These are phyloP conservation scores for Triplophysa bombifrons DNA, from an alignment of 2,797 vertebrate genomes.

Conservation along the genomic window DNA sequence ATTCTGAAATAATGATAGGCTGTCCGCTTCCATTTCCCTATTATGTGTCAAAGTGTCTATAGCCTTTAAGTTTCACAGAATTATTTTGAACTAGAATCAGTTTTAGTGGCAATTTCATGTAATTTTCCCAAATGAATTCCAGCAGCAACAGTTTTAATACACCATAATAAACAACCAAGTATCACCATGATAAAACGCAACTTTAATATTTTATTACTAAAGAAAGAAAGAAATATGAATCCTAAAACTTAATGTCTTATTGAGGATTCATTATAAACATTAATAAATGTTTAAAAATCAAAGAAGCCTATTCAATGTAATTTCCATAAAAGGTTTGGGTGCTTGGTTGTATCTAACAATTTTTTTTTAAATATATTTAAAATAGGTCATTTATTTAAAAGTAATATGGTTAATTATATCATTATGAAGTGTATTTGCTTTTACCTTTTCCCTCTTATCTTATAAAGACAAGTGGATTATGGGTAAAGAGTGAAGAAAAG, in stretches of 20 bases:
- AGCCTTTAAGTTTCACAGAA: conserved; percentile 19
- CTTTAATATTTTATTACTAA: conserved; percentile 61
- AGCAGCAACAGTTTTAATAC: conserved; percentile 57
- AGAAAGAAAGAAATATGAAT: conserved; percentile 18
- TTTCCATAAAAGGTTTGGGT: conserved; percentile 21
- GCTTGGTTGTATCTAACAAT: conserved; percentile 34
- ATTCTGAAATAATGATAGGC: no score
- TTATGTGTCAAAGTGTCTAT: background rate
- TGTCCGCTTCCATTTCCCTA: no score
- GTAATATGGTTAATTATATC: conserved; percentile 35
- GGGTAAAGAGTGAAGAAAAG: background rate
- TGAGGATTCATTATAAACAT: conserved; percentile 37
- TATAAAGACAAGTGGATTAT: background rate
- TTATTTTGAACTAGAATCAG: conserved; percentile 8
- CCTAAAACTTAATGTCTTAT: conserved; percentile 28
- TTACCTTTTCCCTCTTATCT: background rate
- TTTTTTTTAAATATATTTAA: conserved; percentile 15
- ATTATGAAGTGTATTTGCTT: conserved; percentile 33
- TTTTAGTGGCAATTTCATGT: conserved; percentile 51
- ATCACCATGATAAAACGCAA: conserved; percentile 49
- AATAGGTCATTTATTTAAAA: conserved; percentile 35
- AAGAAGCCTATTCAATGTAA: conserved; percentile 35
- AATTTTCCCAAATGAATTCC: conserved; percentile 52
- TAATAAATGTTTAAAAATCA: conserved; percentile 9
- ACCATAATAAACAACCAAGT: conserved; percentile 52